Percentiles rank a stretch among this genome's conserved stretches.
These are phyloP conservation scores for Drosophila dunni DNA, from an alignment of 1,140 invertebrate species.

Conservation along the genomic window DNA sequence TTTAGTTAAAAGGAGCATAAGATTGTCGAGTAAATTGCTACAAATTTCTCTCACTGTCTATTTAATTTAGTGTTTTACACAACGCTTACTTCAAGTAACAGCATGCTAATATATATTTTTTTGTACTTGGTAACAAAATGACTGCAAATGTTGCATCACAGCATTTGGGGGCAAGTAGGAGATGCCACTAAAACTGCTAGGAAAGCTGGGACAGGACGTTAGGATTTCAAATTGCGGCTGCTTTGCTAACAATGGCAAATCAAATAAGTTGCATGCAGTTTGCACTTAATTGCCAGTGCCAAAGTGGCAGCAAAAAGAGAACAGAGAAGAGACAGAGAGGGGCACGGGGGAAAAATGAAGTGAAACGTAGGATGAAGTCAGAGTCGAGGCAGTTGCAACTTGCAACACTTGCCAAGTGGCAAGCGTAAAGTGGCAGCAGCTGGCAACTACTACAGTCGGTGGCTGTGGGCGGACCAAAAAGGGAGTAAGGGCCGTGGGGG, in stretches of 20 bases:
- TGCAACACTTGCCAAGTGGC: slow-evolving; percentile 32
- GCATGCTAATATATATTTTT: slow-evolving; percentile 5
- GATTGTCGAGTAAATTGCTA: not conserved
- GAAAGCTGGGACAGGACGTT: not conserved
- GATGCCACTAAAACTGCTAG: not conserved
- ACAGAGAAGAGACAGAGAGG: slow-evolving; percentile 11
- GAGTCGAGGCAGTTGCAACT: slow-evolving; percentile 16
- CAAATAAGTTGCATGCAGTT: slow-evolving; percentile 63
- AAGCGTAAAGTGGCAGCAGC: slow-evolving; percentile 43
- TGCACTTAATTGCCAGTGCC: slow-evolving; percentile 76
- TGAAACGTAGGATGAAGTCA: slow-evolving; percentile 3
- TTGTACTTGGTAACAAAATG: not conserved
- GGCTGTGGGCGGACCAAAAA: slow-evolving; percentile 12
- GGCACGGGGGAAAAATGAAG: slow-evolving; percentile 7
- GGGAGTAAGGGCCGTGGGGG: not conserved
- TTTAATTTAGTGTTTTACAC: slow-evolving; percentile 9
- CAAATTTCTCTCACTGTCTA: not conserved
- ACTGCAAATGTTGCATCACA: slow-evolving; percentile 16
- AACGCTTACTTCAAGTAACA: slow-evolving; percentile 25
- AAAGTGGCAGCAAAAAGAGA: slow-evolving; percentile 65
- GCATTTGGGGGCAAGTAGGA: not conserved
- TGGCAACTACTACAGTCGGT: slow-evolving; percentile 26
- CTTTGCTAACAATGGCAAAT: slow-evolving; percentile 55
- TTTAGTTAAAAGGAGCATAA: not conserved
- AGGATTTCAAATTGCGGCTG: slow-evolving; percentile 41